Base-by-base conservation (phyloP, 92 coral and sea anemone species). In the Montipora capitata region DNA sequence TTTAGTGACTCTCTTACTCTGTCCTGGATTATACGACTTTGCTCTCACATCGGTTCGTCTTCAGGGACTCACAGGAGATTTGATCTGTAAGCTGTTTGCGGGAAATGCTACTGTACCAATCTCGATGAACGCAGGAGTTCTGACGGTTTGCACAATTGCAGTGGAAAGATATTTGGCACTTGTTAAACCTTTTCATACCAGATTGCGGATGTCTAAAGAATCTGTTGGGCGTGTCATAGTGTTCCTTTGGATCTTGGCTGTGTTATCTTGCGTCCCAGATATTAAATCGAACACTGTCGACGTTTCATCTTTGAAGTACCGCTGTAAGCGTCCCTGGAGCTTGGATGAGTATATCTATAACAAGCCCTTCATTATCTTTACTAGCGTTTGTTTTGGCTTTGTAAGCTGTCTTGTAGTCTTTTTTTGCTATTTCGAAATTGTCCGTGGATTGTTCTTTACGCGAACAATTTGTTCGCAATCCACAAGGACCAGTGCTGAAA, bases 381-480 rank as follows among this genome's bases (percentile, higher is more conserved):
- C 89, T 7, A 68, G 65, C 45, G 82, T 72, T 10, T 73, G 81
- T 18, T 58, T 84, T 45, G 83, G 82, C 10, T 15, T 90, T 3
- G 39, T 78, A 2, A 81, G 88, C 11, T 79, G 62, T 43, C 35
- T 84, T 6, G 63, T 77, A 35, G 68, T 84, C 39, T 48, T 75
- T 5, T 41, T 68, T 15, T 90, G 93, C 39, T 90, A 90, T 52
- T 56, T 90, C 5, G 88, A 84, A 76, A 90, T 90, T 44, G 72
- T 84, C 48, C 78, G 88, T 27, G 93, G 93, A 1, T 70, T 90
- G 48, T 90, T 68, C 56, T 72, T 90, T 10, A 84, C 89, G 1
- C 45, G 58, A 17, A 90, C 93, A 27, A 65, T 90, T 44, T 84
- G 77, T 11, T 84, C 93, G 6, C 78, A 84, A 56, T 14, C 75